phyloP scores from a whole-genome alignment of 1,140 invertebrate species.

The Lepidurus apus region DNA sequence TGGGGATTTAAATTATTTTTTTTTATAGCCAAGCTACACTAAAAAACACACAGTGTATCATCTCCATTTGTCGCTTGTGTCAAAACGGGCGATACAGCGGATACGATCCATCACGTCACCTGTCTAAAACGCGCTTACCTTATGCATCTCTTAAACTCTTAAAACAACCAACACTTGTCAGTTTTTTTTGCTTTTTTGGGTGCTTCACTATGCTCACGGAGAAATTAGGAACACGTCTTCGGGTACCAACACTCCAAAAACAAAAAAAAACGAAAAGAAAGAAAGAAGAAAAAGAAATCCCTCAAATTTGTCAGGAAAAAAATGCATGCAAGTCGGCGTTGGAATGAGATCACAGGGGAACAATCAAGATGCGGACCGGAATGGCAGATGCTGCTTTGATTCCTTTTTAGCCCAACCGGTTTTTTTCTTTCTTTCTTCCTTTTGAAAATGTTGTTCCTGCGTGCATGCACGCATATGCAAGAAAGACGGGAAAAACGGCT shows the following conservation, averaged over 20 bases:
- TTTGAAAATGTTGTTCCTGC: background rate
- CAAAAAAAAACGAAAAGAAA: too few relatives aligned
- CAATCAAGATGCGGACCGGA: too few relatives aligned
- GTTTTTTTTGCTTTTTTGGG: too few relatives aligned
- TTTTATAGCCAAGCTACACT: too few relatives aligned
- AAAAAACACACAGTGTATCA: background rate
- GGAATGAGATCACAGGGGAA: too few relatives aligned
- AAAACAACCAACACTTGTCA: background rate
- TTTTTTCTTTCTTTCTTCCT: background rate
- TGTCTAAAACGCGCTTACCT: background rate
- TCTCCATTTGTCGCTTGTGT: background rate
- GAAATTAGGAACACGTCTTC: too few relatives aligned
- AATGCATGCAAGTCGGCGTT: too few relatives aligned
- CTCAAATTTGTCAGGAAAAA: too few relatives aligned
- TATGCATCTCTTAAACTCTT: background rate
- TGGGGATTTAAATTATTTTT: too few relatives aligned
- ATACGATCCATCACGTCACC: background rate
- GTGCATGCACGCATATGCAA: background rate
- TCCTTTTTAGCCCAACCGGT: background rate
- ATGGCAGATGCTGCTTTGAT: conserved; percentile 1
- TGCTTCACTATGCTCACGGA: too few relatives aligned
- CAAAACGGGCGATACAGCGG: background rate
- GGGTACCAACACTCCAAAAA: too few relatives aligned
- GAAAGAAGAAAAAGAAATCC: too few relatives aligned
- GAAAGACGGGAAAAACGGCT: background rate